Base-by-base conservation (phyloP, 1,140 invertebrate genomes). In the Lasaia peninsularis region DNA sequence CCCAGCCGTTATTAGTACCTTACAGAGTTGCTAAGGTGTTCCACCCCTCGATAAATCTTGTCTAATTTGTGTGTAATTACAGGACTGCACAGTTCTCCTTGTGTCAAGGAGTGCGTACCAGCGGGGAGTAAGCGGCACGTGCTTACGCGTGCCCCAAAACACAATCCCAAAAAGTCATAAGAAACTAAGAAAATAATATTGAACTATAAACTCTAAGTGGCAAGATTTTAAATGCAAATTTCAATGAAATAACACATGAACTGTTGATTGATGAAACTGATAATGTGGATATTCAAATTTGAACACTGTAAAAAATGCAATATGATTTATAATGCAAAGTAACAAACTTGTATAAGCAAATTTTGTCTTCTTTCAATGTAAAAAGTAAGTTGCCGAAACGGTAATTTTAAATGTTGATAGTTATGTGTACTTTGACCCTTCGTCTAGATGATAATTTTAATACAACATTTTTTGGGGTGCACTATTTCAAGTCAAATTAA, bases 31-130 rank as follows among this genome's bases (percentile, higher is more conserved):
- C 84, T 75, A 87, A 88, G 86, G 86, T 88, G 86, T 84, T 78
- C 80, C 78, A 81, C 86, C 86, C 86, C 80, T 82, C 82, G 69
- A 88, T 88, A 88, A 88, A 88, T 88, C 86, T 88, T 87, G 79
- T 88, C 84, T 88, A 88, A 87, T 88, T 88, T 88, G 84, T 88
- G 81, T 88, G 86, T 88, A 87, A 88, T 88, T 88, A 88, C 82
- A 80, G 82, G 76, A 80, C 75, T 73, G 76, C 71, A 80, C 76
- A 85, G 81, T 78, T 82, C 82, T 80, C 80, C 68, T 61, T 76
- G 80, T 85, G 84, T 86, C 85, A 79, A 88, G 82, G 82, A 85
- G 72, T 83, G 81, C 79, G 78, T 81, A 83, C 62, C 83, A 75
- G 80, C 80, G 78, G 85, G 85, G 84, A 74, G 75, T 69, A 53